Percentiles rank a stretch among this genome's conserved stretches.
Conservation (phyloP, 2,888 invertebrate genomes). For the Orthosia cruda region DNA sequence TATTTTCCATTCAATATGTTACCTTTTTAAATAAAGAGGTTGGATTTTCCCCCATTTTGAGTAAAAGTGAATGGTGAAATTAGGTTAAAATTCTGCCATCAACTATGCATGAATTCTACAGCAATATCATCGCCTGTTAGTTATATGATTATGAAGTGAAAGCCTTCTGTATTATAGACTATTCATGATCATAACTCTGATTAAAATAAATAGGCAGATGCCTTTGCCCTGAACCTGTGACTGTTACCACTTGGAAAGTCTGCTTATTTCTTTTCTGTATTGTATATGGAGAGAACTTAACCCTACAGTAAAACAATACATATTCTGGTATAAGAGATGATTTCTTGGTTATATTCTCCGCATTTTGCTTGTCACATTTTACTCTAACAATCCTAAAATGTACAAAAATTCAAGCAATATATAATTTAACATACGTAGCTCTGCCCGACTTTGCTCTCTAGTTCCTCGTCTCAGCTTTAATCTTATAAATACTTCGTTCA, state of each 20-base stretch:
- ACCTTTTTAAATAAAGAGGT: slow-evolving; percentile 44
- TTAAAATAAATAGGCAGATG: too few relatives aligned
- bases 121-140: background rate
- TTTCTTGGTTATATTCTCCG: background rate
- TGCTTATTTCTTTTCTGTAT: too few relatives aligned
- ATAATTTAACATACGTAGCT: slow-evolving; percentile 38
- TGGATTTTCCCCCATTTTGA: slow-evolving; percentile 15
- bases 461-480: slow-evolving; percentile 59
- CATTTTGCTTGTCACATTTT: background rate
- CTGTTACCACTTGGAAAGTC: too few relatives aligned
- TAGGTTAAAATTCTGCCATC: too few relatives aligned
- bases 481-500: slow-evolving; percentile 71
- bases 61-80: slow-evolving; percentile 17
- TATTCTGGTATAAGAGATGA: too few relatives aligned
- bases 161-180: too few relatives aligned
- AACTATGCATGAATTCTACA: slow-evolving; percentile 4
- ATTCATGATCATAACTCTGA: too few relatives aligned
- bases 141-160: too few relatives aligned
- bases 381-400: background rate
- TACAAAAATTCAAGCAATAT: background rate
- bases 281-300: too few relatives aligned
- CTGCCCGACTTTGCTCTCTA: slow-evolving; percentile 47
- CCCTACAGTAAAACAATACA: too few relatives aligned
- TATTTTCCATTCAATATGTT: slow-evolving; percentile 57
- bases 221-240: too few relatives aligned